These are phyloP conservation scores for Drosophila littoralis DNA, from an alignment of 1,140 invertebrate species.

Conservation along the genomic window DNA sequence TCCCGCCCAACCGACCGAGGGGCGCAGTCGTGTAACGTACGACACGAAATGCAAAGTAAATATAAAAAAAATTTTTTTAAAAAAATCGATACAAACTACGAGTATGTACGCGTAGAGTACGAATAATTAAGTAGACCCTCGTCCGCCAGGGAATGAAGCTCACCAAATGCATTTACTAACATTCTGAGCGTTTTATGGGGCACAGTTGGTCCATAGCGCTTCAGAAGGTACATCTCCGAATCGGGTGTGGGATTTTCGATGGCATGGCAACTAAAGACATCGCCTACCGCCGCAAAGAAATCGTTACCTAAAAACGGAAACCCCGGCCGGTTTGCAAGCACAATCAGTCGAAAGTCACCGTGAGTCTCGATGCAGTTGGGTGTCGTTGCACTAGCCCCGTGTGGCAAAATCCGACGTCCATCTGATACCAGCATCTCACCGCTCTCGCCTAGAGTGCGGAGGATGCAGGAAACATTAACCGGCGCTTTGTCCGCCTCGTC, in stretches of 20 bases:
- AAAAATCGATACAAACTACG: no score
- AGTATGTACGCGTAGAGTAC: slow-evolving; percentile 98
- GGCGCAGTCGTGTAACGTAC: no score
- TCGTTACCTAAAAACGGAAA: slow-evolving; percentile 99
- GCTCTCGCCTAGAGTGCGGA: slow-evolving; percentile 97
- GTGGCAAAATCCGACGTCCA: slow-evolving; percentile 93
- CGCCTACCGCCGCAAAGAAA: slow-evolving; percentile 95
- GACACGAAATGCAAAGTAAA: no score
- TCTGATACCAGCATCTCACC: slow-evolving; percentile 98
- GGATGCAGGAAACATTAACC: slow-evolving; percentile 97
- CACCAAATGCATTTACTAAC: slow-evolving; percentile 94
- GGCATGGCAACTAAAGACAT: slow-evolving; percentile 97
- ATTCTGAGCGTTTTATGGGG: slow-evolving; percentile 89
- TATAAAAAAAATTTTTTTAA: no score
- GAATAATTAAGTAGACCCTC: slow-evolving; percentile 96
- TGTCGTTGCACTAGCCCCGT: slow-evolving; percentile 77
- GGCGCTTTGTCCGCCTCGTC: slow-evolving; percentile 99
- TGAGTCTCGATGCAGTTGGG: slow-evolving; percentile 89
- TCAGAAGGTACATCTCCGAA: slow-evolving; percentile 94
- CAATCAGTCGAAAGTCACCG: slow-evolving; percentile 95
- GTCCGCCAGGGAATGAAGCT: slow-evolving; percentile 94
- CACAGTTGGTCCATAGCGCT: slow-evolving; percentile 95
- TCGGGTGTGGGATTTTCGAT: slow-evolving; percentile 96
- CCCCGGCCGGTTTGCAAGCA: slow-evolving; percentile 97
- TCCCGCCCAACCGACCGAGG: no score